Evolutionary conservation across 2,888 invertebrate genomes (phyloP).

Genomic region (Athalia circularis): DNA sequence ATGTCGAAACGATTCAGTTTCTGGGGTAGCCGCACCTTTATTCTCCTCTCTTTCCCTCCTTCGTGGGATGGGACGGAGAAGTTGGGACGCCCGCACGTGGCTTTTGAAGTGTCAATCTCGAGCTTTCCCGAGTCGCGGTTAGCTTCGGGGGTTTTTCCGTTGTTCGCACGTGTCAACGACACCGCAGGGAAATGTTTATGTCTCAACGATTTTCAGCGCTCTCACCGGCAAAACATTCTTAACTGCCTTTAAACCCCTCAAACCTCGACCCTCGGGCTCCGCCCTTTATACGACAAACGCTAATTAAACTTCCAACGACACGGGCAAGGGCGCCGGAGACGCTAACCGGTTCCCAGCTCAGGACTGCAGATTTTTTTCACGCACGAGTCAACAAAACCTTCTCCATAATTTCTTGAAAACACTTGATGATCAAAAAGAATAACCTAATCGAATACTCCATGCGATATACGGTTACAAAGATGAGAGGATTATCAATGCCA

Average conservation of each 20-base stretch:
- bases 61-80: neutral
- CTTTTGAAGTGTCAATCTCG: slow-evolving; percentile 59
- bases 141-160: neutral
- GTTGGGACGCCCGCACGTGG: slow-evolving; percentile 50
- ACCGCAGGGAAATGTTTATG: slow-evolving; percentile 23
- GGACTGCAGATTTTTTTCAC: no score
- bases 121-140: neutral
- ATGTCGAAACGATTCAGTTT: neutral
- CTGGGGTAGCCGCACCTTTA: neutral
- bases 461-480: no score
- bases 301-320: slow-evolving; percentile 12
- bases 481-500: no score
- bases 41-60: neutral
- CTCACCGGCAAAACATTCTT: neutral
- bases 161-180: slow-evolving; percentile 21
- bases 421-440: no score
- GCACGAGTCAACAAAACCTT: no score
- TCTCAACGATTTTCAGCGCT: slow-evolving; percentile 22
- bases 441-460: no score
- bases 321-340: no score
- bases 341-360: no score
- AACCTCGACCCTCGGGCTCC: neutral
- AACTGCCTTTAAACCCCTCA: neutral
- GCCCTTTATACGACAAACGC: neutral
- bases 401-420: no score